Evolutionary conservation across 2,888 invertebrate genomes (phyloP), one percentile per base, ranked within the genome.

Genomic region (Campoplex capitator): DNA sequence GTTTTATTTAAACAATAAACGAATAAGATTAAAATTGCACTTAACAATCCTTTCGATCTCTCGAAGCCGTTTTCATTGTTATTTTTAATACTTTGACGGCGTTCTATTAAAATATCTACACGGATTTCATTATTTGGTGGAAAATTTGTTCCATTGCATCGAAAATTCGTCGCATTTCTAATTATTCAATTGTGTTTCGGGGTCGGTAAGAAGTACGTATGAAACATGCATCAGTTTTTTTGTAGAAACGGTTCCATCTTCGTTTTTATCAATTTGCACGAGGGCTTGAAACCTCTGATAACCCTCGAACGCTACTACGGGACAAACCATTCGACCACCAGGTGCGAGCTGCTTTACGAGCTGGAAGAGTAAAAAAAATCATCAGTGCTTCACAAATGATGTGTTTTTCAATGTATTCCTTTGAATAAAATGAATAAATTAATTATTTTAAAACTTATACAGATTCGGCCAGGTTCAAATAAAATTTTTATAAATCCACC

Each of bases 141-240:
- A 68, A 84, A 87, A 84, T 68, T 80, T 86, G 71, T 76, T 56
- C 86, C 80, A 76, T 75, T 13, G 65, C 23, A 54, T 38, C 28
- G 51, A 48, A 13, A 32, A 62, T 42, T 35, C 56, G n/a, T 38
- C 32, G 62, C 4, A 62, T 28, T 62, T 80, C 82, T 74, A 88
- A 86, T 89, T 80, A 32, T 94, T 94, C 95, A 95, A 95, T 94
- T 98, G 97, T 84, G 96, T 95, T 38, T 96, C 96, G 92, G 97
- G 96, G 95, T 99, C 98, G 0, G 99, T 99, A 58, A 99, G 95
- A 0, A 99, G 99, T 58, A 99, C 99, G 94, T 99, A 99, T 91
- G 99, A 97, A 28, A 99, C 99, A 79, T 98, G 98, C 98, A 99
- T 99, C 4, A 99, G 95, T 80, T 97, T 96, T 90, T 97, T 97